Base-by-base conservation (phyloP, 2,113 vertebrate genomes). In the Prinia subflava region DNA sequence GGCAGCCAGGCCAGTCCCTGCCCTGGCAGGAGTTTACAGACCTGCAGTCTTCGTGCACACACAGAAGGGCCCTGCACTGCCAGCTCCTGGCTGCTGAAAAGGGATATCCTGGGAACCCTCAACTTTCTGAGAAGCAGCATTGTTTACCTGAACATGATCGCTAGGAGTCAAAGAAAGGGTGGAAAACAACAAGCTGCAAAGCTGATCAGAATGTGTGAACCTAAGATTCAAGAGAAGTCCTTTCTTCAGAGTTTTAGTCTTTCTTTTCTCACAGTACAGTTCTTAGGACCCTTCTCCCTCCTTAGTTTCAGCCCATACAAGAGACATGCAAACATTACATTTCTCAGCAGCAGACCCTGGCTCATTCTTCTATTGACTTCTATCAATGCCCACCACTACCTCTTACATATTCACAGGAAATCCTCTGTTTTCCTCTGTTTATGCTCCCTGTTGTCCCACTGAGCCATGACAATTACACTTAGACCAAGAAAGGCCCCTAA, bases 111-210 rank as follows among this genome's bases (percentile, higher is more conserved):
- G 78, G 65, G 82, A 95, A 95, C 55, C 24, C 69, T 69, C 71
- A 80, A 0, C 94, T 64, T 79, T 71, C 73, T 93, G 65, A 93
- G 90, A 71, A 93, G 78, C 74, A 87, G 64, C 89, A 89, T 91
- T 96, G 87, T 94, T 81, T 94, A 96, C 73, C 77, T 81, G 87
- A 95, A 92, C 30, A 62, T 42, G 80, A 95, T 91, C 42, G 0
- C 60, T 46, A 47, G 39, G 42, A 95, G 55, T 74, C 56, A 94
- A 88, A 94, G 80, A 94, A 73, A 89, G 41, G 41, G 83, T 83
- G 59, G 88, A 90, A 96, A 94, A 88, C 41, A 95, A 93, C 91
- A 93, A 89, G 46, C 39, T 70, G 56, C 77, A 87, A 91, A 93
- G 50, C 68, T 83, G 50, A 86, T 89, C 80, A 42, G 52, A 89